Percentiles rank a stretch among this genome's conserved stretches.
Conservation (phyloP, 2,797 vertebrate species). For the Epinephelus malabaricus region DNA sequence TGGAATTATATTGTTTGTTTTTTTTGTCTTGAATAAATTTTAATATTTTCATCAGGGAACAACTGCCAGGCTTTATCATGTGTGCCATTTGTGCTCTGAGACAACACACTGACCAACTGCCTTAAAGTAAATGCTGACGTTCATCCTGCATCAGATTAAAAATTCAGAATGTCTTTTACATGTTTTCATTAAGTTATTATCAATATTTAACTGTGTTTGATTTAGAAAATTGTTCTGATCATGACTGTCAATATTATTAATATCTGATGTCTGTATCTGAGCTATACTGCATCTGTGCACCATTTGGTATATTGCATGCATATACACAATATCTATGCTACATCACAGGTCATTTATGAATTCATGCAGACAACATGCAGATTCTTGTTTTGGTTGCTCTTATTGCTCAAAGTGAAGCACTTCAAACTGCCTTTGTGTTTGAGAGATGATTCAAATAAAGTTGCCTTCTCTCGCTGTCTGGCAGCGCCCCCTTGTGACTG, state of each 20-base stretch:
- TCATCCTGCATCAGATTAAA: background rate
- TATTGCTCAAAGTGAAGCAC: background rate
- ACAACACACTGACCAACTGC: conserved; percentile 15
- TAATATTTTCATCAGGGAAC: conserved; percentile 32
- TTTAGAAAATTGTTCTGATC: background rate
- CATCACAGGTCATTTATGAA: background rate
- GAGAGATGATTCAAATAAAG: background rate
- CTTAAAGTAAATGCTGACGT: conserved; percentile 26
- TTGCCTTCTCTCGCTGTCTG: background rate
- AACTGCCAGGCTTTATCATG: background rate
- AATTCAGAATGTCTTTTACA: background rate
- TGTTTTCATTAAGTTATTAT: background rate
- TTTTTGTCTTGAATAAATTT: background rate
- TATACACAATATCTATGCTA: background rate
- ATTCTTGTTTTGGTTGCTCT: background rate
- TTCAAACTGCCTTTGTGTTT: background rate
- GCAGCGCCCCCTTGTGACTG: conserved; percentile 56
- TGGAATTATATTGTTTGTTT: background rate
- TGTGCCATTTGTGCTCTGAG: conserved; percentile 9
- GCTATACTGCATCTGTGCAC: background rate
- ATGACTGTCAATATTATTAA: background rate
- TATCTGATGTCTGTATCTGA: background rate
- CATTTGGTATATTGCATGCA: background rate
- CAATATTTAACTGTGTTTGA: conserved; percentile 1
- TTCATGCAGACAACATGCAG: no score